Base-by-base conservation (phyloP, 2,797 vertebrate species). In the Anguilla megastoma region DNA sequence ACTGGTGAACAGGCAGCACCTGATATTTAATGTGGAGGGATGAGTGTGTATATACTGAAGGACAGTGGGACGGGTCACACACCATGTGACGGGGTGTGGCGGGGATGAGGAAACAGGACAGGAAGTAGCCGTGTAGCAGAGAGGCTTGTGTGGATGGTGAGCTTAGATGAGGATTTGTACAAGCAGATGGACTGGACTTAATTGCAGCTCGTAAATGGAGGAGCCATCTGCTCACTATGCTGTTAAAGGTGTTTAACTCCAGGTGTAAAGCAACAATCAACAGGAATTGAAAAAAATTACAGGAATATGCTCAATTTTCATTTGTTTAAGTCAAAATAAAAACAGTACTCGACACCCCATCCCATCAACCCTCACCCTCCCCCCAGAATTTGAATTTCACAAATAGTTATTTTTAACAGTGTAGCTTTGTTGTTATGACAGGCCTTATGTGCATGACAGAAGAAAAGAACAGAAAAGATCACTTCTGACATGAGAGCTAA, bases 141-240 rank as follows among this genome's bases (percentile, higher is more conserved):
- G 58, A 14, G 30, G 30, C 56, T 79, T 66, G 16, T 24, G 33
- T 18, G 30, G 58, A 85, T 21, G 54, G 54, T 50, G 41, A 21
- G 50, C 27, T 74, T 10, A 86, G 84, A 86, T 89, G 91, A 88
- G 88, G 91, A 87, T 74, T 88, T 86, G 79, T 85, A 90, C 85
- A 85, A 90, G 87, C 91, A 92, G 90, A 92, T 92, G 90, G 91
- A 90, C 92, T 86, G 88, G 86, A 90, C 89, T 76, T 86, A 86
- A 91, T 88, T 89, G 90, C 90, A 89, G 89, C 90, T 87, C 89
- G 87, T 88, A 89, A 88, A 89, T 89, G 63, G 89, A 89, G 87
- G 85, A 92, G 89, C 92, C 93, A 92, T 93, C 92, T 92, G 91
- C 89, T 89, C 87, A 88, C 66, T 45, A 89, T 87, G 89, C 89